phyloP scores from a whole-genome alignment of 2,888 invertebrate species.

The Atrina japonica region DNA sequence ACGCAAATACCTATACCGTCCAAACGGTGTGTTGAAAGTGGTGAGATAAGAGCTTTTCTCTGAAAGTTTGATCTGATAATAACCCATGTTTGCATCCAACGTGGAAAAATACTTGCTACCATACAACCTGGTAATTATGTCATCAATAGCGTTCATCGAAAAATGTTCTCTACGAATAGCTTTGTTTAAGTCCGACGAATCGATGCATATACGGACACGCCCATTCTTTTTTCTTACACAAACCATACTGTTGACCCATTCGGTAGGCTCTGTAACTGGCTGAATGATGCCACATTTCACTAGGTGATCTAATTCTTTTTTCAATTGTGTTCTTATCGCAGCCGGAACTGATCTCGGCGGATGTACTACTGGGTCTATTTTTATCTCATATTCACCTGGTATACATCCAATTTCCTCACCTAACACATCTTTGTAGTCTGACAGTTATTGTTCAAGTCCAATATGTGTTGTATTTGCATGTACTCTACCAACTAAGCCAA shows the following conservation, averaged over 20 bases:
- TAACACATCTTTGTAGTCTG: conserved; percentile 33
- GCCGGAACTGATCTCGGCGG: conserved; percentile 38
- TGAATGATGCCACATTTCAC: conserved; percentile 18
- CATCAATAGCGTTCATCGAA: conserved; percentile 40
- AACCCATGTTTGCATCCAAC: conserved; percentile 30
- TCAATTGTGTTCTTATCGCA: conserved; percentile 34
- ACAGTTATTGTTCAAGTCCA: no score
- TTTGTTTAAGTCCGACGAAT: conserved; percentile 38
- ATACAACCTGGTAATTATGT: conserved; percentile 38
- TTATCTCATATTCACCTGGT: conserved; percentile 44
- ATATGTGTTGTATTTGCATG: conserved; percentile 16
- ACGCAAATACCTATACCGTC: conserved; percentile 30
- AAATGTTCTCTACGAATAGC: conserved; percentile 40
- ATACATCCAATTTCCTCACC: conserved; percentile 39
- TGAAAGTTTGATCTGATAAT: no score
- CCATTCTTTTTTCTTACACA: conserved; percentile 28
- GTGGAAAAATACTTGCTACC: conserved; percentile 44
- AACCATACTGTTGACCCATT: conserved; percentile 44
- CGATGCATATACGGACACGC: conserved; percentile 26
- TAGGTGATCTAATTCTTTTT: conserved; percentile 34
- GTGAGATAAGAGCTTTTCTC: conserved; percentile 31
- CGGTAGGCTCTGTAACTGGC: conserved; percentile 22
- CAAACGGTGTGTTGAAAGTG: conserved; percentile 13
- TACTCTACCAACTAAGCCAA: conserved; percentile 34
- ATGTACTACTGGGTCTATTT: conserved; percentile 42